These are phyloP conservation scores for Hydractinia echinata DNA, from an alignment of 30 jellyfish, hydroid and myxozoan genomes.

Conservation along the genomic window DNA sequence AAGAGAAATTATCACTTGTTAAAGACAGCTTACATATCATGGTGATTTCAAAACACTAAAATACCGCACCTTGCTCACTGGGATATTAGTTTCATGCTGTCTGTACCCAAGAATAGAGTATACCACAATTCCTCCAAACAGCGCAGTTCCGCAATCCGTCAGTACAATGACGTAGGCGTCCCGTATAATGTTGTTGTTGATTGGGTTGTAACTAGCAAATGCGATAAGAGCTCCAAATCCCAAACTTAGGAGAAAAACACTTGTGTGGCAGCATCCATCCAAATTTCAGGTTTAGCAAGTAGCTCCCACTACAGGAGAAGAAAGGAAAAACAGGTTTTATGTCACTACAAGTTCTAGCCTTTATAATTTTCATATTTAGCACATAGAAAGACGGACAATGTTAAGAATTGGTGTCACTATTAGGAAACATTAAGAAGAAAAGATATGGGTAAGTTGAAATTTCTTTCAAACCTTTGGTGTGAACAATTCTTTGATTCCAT, in stretches of 20 bases:
- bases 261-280: conserved; percentile 95
- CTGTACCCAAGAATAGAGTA: conserved; percentile 85
- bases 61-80: conserved; percentile 36
- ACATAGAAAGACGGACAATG: too few species aligned
- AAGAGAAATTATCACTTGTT: not conserved
- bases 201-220: conserved; percentile 83
- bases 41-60: not conserved
- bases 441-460: not conserved
- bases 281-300: conserved; percentile 46
- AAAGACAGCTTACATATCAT: not conserved
- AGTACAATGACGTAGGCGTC: conserved; percentile 77
- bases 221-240: conserved; percentile 88
- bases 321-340: not conserved
- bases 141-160: conserved; percentile 62
- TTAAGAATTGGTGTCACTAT: too few species aligned
- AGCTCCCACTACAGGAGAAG: conserved; percentile 40
- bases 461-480: not conserved
- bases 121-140: conserved; percentile 70
- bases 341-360: not conserved
- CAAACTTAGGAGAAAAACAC: conserved; percentile 77
- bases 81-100: conserved; percentile 37
- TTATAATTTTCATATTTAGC: not conserved
- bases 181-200: conserved; percentile 63
- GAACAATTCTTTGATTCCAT: not conserved
- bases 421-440: not conserved